Base-by-base conservation (phyloP, 2,888 invertebrate species). In the Eupithecia exiguata region DNA sequence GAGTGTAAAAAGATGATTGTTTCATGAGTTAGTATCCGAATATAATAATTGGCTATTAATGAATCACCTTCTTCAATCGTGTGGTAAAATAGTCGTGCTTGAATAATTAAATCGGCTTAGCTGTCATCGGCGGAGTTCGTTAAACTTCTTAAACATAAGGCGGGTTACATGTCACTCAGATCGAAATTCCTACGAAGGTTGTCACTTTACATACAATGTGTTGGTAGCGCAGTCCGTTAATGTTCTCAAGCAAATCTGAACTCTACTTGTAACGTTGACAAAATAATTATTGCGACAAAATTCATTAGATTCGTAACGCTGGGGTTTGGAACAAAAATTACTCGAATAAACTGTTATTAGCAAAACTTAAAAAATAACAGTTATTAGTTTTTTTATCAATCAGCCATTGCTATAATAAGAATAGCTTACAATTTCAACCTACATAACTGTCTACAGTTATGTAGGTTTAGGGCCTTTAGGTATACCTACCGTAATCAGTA, bases 191-290 rank as follows among this genome's bases (percentile, higher is more conserved):
- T 83, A 86, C 84, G 75, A 81, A 82, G 74, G 82, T 84, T 89
- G 90, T 87, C 87, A 86, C 74, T 78, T 94, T 92, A 81, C 94
- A 94, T 93, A 94, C 94, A 94, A 94, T 94, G 90, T 87, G 82
- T 82, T 87, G 86, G 94, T 92, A 93, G 94, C 93, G 83, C 84
- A 85, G 88, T 88, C 87, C 84, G 84, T 82, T 88, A 87, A 87
- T 70, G 71, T 76, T 77, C 69, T 71, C 69, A 80, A 78, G 79
- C 78, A 79, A 81, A 81, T 78, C 77, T 76, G 72, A 77, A 76
- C 76, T 72, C 66, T 46, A 70, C 61, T 74, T 58, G 76, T 74
- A 68, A 71, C 30, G 58, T 12, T 73, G 70, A 72, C 49, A 71
- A 70, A 75, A 75, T 67, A 67, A 69, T 76, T 36, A 68, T 49